These are phyloP conservation scores for Nomada ruficornis DNA, from an alignment of 2,888 invertebrate genomes.

Conservation along the genomic window DNA sequence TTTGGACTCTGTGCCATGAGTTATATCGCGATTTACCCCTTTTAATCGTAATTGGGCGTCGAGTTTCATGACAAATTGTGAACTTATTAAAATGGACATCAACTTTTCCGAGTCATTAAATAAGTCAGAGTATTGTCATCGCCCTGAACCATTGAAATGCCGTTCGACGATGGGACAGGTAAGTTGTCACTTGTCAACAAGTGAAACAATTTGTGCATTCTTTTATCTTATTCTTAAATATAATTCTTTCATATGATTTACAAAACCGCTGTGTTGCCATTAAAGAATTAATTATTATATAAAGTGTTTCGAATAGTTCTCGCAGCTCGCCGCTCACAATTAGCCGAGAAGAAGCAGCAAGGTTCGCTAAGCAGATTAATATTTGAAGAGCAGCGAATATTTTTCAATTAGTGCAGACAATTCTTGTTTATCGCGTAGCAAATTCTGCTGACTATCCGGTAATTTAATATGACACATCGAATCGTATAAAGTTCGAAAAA, in stretches of 20 bases:
- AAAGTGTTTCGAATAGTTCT: too few species aligned
- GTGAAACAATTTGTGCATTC: too few species aligned
- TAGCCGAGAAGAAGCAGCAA: too few species aligned
- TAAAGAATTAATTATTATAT: background rate
- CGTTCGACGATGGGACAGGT: too few species aligned
- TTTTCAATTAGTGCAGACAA: too few species aligned
- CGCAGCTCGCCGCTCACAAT: too few species aligned
- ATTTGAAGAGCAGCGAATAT: too few species aligned
- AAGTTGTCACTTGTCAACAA: too few species aligned
- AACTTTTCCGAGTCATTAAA: background rate
- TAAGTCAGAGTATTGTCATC: background rate
- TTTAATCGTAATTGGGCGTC: background rate
- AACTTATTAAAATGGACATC: background rate
- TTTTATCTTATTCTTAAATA: too few species aligned
- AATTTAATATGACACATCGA: background rate
- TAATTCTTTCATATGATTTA: too few species aligned
- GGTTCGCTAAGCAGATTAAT: too few species aligned
- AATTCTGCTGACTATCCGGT: background rate
- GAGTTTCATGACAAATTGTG: background rate
- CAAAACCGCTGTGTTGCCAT: background rate
- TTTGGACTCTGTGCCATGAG: slow-evolving; percentile 41
- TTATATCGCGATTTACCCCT: slow-evolving; percentile 33
- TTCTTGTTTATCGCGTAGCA: background rate
- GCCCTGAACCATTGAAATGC: too few species aligned
- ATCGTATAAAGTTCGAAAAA: slow-evolving; percentile 7